Base-by-base conservation (phyloP, 1,140 invertebrate species). In the Patella vulgata region DNA sequence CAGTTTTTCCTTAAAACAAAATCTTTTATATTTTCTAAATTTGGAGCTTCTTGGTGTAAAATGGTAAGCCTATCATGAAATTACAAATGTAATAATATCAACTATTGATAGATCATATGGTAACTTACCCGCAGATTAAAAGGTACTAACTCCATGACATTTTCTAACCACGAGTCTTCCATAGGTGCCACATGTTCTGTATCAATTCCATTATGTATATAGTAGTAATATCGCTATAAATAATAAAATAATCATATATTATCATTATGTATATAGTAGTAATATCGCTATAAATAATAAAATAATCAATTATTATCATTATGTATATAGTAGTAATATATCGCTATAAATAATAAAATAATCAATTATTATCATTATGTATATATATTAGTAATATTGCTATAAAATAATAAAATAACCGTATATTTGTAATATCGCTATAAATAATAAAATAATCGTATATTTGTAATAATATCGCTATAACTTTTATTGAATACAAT, bases 311-410 rank as follows among this genome's bases (percentile, higher is more conserved):
- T 40, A 40, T 11, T n/a, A 40, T 17, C 94, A 82, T 94, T 90
- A 74, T 91, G 90, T 53, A 96, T 89, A 73, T 95, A 97, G 83
- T 94, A 94, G 79, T 95, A 93, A 84, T 96, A n/a, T n/a, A 96
- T 66, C 92, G 87, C 69, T 85, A 63, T 33, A 67, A 74, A 27
- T 48, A 36, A 14, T 43, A 39, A 33, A 3, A n/a, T 40, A 63
- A 47, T 8, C 17, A 51, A 6, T 11, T 40, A 40, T 11, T n/a
- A 40, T 17, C 94, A 82, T 94, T 90, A 74, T 91, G 90, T 53
- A 96, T n/a, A n/a, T n/a, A n/a, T n/a, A n/a, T n/a, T n/a, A n/a
- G n/a, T n/a, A n/a, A n/a, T n/a, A n/a, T n/a, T n/a, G n/a, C n/a
- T n/a, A n/a, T n/a, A n/a, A n/a, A n/a, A n/a, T n/a, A n/a, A n/a